Percentiles rank a stretch among this genome's conserved stretches.
phyloP scores from a whole-genome alignment of 1,140 invertebrate genomes.

The Sipha flava region DNA sequence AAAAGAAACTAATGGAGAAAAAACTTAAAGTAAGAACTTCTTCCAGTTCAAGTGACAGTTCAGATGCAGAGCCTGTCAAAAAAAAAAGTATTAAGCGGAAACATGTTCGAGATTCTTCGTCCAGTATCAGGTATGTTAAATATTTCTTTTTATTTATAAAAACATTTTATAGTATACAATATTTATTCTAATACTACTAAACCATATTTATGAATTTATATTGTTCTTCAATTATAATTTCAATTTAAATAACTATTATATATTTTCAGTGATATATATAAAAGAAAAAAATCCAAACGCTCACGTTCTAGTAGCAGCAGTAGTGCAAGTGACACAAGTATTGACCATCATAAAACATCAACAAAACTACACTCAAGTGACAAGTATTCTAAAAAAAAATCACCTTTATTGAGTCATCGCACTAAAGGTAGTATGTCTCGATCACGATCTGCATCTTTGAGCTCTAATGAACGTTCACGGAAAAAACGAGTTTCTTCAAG shows the following conservation, averaged over 20 bases:
- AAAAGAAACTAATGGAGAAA: slow-evolving; percentile 28
- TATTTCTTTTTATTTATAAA: neutral
- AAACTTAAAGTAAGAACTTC: neutral
- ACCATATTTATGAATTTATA: neutral
- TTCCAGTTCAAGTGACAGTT: slow-evolving; percentile 14
- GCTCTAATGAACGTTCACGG: slow-evolving; percentile 1
- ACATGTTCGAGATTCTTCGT: neutral
- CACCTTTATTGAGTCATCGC: neutral
- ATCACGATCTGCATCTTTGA: neutral
- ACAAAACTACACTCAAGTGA: neutral
- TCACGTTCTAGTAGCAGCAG: neutral
- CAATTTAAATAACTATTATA: neutral
- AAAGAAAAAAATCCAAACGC: slow-evolving; percentile 1
- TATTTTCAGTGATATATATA: neutral
- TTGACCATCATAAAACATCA: neutral
- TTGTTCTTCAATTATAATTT: neutral
- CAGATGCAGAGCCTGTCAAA: neutral
- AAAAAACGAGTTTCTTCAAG: slow-evolving; percentile 7
- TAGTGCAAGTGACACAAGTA: slow-evolving; percentile 11
- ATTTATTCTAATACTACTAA: no score
- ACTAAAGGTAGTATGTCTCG: neutral
- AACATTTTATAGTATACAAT: no score
- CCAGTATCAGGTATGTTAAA: slow-evolving; percentile 8
- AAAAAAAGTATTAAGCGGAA: neutral
- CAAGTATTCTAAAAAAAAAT: slow-evolving; percentile 20